A percentile compares a stretch with the other conserved stretches of the same genome.
Evolutionary conservation across 2,113 vertebrate genomes (phyloP).

Genomic region (Stigmatopora argus): DNA sequence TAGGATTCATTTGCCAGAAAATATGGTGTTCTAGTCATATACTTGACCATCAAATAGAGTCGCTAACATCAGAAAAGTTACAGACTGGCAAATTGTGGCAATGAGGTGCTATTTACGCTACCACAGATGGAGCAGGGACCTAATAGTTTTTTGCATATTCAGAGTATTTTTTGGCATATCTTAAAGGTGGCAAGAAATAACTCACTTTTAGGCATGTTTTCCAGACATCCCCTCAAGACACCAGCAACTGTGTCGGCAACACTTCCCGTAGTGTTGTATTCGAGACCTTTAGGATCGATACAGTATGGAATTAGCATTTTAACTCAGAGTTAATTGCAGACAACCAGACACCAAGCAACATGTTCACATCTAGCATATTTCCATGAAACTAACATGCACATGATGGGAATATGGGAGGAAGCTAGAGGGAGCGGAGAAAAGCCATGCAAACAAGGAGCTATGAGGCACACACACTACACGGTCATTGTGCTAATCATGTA

Average conservation of each 20-base stretch:
- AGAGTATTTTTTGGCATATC: too few species aligned
- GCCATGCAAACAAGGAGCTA: too few species aligned
- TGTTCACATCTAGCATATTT: too few species aligned
- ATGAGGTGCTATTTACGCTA: background rate
- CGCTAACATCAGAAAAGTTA: background rate
- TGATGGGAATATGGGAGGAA: too few species aligned
- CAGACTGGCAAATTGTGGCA: background rate
- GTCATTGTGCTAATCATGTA: background rate
- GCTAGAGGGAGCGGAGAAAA: too few species aligned
- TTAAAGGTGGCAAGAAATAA: background rate
- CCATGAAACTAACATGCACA: too few species aligned
- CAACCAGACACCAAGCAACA: too few species aligned
- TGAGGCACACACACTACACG: too few species aligned
- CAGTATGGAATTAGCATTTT: conserved; percentile 1
- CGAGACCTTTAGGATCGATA: conserved; percentile 74
- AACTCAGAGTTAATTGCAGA: background rate
- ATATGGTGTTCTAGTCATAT: background rate
- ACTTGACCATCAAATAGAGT: background rate
- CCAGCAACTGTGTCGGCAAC: conserved; percentile 88
- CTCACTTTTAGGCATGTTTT: conserved; percentile 87
- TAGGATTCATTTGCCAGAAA: conserved; percentile 10
- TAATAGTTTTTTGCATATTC: too few species aligned
- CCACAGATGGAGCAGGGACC: too few species aligned
- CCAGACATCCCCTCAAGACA: conserved; percentile 85
- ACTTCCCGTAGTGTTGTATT: conserved; percentile 88